These are phyloP conservation scores for Cynocephalus volans DNA, from an alignment of 2,113 vertebrate species.

Conservation along the genomic window DNA sequence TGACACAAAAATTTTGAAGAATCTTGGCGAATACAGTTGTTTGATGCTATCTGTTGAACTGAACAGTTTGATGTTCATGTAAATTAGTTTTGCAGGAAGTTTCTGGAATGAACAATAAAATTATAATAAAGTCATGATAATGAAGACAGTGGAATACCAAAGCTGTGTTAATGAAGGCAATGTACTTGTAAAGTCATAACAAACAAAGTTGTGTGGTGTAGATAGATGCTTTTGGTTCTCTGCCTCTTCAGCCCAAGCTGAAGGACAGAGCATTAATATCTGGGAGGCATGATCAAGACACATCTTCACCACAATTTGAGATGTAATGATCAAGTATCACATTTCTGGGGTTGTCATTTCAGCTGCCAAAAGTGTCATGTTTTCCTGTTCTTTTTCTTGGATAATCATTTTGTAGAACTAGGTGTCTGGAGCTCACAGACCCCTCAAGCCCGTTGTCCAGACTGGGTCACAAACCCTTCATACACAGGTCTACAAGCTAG, in stretches of 20 bases:
- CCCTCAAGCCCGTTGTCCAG: too few species aligned
- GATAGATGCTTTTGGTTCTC: not conserved
- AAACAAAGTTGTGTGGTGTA: not conserved
- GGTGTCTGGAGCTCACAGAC: too few species aligned
- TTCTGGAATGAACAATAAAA: not conserved
- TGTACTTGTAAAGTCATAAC: not conserved
- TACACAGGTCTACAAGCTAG: too few species aligned
- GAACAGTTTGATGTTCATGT: not conserved
- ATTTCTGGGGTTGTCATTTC: not conserved
- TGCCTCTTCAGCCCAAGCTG: not conserved
- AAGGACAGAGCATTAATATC: not conserved
- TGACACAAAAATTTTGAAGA: not conserved
- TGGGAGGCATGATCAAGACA: not conserved
- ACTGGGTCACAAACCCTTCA: too few species aligned
- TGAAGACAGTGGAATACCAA: not conserved
- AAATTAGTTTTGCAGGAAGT: not conserved
- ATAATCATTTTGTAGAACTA: not conserved
- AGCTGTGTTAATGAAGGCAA: not conserved
- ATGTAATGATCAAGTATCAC: not conserved
- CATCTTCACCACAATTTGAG: not conserved
- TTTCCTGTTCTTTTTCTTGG: conserved; percentile 7
- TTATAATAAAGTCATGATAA: not conserved
- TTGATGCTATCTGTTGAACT: not conserved
- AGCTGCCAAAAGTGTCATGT: not conserved
- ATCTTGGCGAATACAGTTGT: not conserved